Conservation (phyloP, 2,113 vertebrate species). For the human (Homo sapiens) region GRCh38 chr9:29511501-29512000, state of each 20-base stretch:
- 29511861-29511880: background rate
- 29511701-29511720: background rate
- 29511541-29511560: background rate
- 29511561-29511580: background rate
- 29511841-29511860: background rate
- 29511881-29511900: background rate
- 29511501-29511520: background rate
- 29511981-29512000: background rate
- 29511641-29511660: background rate
- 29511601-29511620: background rate
- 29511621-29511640: background rate
- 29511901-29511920: background rate
- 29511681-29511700: background rate
- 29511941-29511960: background rate
- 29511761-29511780: background rate
- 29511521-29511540: background rate
- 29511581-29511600: background rate
- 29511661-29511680: background rate
- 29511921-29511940: background rate
- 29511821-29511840: background rate
- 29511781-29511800: background rate
- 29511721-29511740: background rate
- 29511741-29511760: background rate
- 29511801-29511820: background rate
- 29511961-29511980: background rate